Evolutionary conservation across 2,888 invertebrate genomes (phyloP).

Genomic region (Hydraecia micacea): DNA sequence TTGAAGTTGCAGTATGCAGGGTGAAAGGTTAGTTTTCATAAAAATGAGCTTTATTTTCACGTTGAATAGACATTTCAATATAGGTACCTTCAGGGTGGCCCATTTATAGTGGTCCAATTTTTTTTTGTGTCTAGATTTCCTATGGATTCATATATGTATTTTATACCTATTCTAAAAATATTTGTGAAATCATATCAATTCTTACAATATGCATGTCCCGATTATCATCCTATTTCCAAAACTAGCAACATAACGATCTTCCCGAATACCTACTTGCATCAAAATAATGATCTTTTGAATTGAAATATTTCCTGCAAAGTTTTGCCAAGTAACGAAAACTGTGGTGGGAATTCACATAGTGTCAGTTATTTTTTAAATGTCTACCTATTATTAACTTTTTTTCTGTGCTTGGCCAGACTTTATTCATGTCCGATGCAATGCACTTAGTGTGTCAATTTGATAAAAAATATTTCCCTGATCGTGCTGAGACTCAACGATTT

Average conservation of each 20-base stretch:
- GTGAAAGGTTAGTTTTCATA: slow-evolving; percentile 2
- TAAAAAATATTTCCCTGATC: background rate
- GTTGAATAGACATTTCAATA: background rate
- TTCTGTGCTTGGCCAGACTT: no score
- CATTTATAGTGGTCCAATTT: no score
- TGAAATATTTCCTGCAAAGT: background rate
- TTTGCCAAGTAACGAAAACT: background rate
- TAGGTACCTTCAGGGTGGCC: no score
- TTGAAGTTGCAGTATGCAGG: slow-evolving; percentile 9
- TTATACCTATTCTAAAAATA: background rate
- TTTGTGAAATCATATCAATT: background rate
- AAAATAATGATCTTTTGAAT: background rate
- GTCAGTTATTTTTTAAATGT: no score
- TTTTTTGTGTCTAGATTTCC: no score
- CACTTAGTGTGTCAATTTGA: background rate
- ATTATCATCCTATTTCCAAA: background rate
- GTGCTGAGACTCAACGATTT: slow-evolving; percentile 1
- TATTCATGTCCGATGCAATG: no score
- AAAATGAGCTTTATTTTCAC: background rate
- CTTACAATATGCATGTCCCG: background rate
- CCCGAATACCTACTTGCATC: background rate
- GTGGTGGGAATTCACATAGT: background rate
- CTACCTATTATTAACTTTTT: no score
- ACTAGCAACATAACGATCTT: background rate
- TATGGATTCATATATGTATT: background rate